Evolutionary conservation across 2,113 vertebrate genomes (phyloP), one percentile per base, ranked within the genome.

Genomic region (Illadopsis cleaveri): DNA sequence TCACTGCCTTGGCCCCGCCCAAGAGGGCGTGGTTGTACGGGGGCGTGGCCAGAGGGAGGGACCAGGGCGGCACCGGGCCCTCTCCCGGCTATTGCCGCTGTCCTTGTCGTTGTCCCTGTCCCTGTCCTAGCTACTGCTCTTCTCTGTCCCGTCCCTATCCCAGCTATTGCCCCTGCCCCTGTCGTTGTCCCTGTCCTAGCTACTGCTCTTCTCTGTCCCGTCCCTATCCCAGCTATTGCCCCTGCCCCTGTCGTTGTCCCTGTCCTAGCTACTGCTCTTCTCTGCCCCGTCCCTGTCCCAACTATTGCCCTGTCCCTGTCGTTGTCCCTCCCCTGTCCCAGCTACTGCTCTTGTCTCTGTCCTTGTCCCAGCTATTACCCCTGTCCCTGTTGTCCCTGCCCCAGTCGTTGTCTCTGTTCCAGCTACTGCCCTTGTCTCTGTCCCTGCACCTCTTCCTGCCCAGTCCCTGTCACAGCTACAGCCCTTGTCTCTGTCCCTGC

Each of bases 11-110:
- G 27, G 3, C 6, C 33, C 12, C 45, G 33, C 72, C 83, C 30
- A 2, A 0, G 12, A 9, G 30, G 47, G 85, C 65, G 75, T 15
- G 75, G 0, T 1, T 6, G 8, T 0, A 0, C 2, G 0, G 17
- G 56, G 58, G 35, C 58, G 58, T 27, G 58, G 35, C 12, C 40
- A 0, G 7, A 11, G 35, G 24, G 35, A 2, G 42, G 0, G 23
- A 5, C 0, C 6, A 0, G 35, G 20, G 30, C 4, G 5, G 54
- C 0, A 0, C 12, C 19, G 31, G 38, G 24, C 15, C 11, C 6
- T 18, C 53, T 17, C 8, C 11, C 40, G 1, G 35, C 5, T 3
- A 3, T 0, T 33, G 35, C 4, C 13, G 5, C 30, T 31, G n/a
- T 37, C 20, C 7, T 25, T 35, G 40, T 10, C 11, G 2, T 0